Conservation (phyloP, 2,888 invertebrate species). For the Agrilus cyanescens region DNA sequence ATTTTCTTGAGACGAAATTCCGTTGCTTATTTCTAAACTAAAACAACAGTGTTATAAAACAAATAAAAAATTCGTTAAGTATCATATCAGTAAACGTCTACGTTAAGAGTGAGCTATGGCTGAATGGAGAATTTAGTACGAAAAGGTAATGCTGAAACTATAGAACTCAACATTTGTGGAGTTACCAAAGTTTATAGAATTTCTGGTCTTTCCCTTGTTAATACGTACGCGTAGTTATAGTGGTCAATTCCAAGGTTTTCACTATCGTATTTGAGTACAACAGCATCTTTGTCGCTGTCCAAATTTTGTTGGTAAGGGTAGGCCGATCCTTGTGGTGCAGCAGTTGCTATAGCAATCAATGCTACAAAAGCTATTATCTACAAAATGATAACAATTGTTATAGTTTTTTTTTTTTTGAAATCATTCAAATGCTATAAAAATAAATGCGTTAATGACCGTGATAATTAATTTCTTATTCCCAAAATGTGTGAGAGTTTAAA, state of each 20-base stretch:
- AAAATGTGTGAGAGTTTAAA: too few relatives aligned
- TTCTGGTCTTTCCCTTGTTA: too few relatives aligned
- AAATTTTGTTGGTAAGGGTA: constrained; percentile 19
- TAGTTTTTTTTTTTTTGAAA: too few relatives aligned
- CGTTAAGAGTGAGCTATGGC: neutral
- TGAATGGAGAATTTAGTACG: constrained; percentile 5
- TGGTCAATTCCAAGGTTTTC: constrained; percentile 43
- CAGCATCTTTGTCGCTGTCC: constrained; percentile 37
- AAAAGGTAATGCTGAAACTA: too few relatives aligned
- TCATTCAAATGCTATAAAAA: too few relatives aligned
- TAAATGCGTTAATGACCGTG: too few relatives aligned
- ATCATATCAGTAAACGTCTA: too few relatives aligned
- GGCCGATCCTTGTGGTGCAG: constrained; percentile 3
- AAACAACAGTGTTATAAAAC: constrained; percentile 13
- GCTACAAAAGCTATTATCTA: constrained; percentile 22
- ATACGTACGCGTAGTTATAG: constrained; percentile 26
- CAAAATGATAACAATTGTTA: constrained; percentile 2
- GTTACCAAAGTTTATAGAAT: constrained; percentile 5
- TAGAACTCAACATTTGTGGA: too few relatives aligned
- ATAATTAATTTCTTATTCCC: too few relatives aligned
- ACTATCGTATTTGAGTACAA: constrained; percentile 46
- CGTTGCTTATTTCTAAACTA: constrained; percentile 54
- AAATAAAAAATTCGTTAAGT: neutral
- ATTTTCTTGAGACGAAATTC: constrained; percentile 49
- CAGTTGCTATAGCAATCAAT: constrained; percentile 22